Conservation (phyloP, 1,140 invertebrate species). For the Tribolium madens region DNA sequence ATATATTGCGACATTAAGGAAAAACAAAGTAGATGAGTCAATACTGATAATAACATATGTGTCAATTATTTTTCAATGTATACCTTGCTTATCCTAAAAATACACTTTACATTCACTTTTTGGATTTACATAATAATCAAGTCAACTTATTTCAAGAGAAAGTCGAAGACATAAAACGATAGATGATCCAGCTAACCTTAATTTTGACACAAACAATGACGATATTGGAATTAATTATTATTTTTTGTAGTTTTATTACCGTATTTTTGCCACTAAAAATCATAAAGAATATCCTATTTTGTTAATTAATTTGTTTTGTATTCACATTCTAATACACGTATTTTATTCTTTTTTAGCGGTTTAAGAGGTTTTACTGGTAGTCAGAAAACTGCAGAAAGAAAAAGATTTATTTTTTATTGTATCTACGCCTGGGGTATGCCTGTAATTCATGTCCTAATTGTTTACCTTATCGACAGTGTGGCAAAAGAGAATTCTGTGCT, state of each 20-base stretch:
- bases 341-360: slow-evolving; percentile 49
- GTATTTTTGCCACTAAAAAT: too few relatives aligned
- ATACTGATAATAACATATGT: not conserved
- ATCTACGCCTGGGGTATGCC: slow-evolving; percentile 72
- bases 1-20: not conserved
- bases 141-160: not conserved
- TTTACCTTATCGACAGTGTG: slow-evolving; percentile 45
- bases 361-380: slow-evolving; percentile 53
- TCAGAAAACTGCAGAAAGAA: slow-evolving; percentile 60
- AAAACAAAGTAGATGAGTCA: not conserved
- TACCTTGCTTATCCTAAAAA: too few relatives aligned
- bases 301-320: too few relatives aligned
- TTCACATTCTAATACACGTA: too few relatives aligned
- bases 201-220: not conserved
- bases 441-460: slow-evolving; percentile 38
- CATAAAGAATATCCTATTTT: too few relatives aligned
- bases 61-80: too few relatives aligned
- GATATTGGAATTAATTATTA: too few relatives aligned
- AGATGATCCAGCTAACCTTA: not conserved
- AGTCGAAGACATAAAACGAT: not conserved
- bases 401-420: slow-evolving; percentile 72
- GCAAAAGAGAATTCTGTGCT: not conserved
- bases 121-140: not conserved
- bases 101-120: not conserved
- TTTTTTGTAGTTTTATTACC: too few relatives aligned